A percentile compares a stretch with the other conserved stretches of the same genome.
Evolutionary conservation across 2,888 invertebrate genomes (phyloP).

Genomic region (Lithophane leautieri): DNA sequence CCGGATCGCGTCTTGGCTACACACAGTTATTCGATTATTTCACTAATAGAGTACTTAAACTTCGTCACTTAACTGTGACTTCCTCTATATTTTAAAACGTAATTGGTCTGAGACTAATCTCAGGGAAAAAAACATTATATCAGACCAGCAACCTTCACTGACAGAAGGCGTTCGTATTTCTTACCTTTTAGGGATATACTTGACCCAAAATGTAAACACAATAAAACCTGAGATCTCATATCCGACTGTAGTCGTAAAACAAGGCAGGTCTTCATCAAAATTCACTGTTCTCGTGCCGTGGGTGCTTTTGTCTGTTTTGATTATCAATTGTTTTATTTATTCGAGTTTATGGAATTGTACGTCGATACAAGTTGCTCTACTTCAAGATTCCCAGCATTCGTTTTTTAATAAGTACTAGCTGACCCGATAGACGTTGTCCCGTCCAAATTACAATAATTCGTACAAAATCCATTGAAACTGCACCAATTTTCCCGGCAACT

Average conservation of each 20-base stretch:
- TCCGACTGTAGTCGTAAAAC: conserved; percentile 49
- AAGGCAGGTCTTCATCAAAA: conserved; percentile 36
- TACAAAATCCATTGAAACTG: too few species aligned
- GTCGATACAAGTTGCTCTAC: conserved; percentile 35
- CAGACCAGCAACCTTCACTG: conserved; percentile 12
- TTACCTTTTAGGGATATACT: conserved; percentile 40
- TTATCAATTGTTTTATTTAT: conserved; percentile 51
- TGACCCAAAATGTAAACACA: conserved; percentile 52
- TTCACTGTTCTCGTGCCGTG: conserved; percentile 42
- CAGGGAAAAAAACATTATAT: background rate
- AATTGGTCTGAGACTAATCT: background rate
- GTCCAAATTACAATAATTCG: too few species aligned
- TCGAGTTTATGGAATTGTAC: conserved; percentile 32
- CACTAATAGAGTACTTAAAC: conserved; percentile 16
- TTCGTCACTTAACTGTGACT: background rate
- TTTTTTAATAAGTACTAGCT: conserved; percentile 21
- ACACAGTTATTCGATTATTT: conserved; percentile 50
- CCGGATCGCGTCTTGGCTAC: conserved; percentile 42
- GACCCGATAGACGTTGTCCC: too few species aligned
- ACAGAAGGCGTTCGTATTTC: conserved; percentile 21
- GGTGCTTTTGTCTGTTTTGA: conserved; percentile 43
- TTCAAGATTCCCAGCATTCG: conserved; percentile 28
- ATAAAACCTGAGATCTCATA: conserved; percentile 50
- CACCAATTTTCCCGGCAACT: too few species aligned
- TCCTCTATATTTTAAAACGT: background rate